Evolutionary conservation across 2,888 invertebrate species (phyloP).

Genomic region (Encarsia formosa): DNA sequence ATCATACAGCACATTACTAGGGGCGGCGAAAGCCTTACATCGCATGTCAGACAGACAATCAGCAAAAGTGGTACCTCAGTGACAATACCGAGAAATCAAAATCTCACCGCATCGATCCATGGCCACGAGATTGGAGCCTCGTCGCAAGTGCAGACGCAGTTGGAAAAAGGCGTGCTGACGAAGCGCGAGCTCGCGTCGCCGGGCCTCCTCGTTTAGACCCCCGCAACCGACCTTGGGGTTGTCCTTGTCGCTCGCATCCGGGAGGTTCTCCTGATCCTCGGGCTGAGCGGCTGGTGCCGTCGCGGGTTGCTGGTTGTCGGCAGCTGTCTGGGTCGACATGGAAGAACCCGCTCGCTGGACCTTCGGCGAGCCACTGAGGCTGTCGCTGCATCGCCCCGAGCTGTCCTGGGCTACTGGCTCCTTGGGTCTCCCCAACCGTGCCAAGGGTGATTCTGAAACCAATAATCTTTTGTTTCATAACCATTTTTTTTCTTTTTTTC

Average conservation of each 20-base stretch:
- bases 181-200: conserved; percentile 68
- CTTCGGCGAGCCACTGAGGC: conserved; percentile 43
- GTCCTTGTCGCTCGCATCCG: neutral
- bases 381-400: conserved; percentile 40
- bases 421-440: conserved; percentile 45
- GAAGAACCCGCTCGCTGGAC: conserved; percentile 22
- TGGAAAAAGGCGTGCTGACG: conserved; percentile 89
- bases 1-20: too few relatives aligned
- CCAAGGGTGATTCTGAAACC: conserved; percentile 54
- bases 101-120: conserved; percentile 91
- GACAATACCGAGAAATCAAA: neutral
- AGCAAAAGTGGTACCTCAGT: too few relatives aligned
- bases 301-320: neutral
- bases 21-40: too few relatives aligned
- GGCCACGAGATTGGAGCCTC: conserved; percentile 84
- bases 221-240: neutral
- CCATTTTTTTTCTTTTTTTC: neutral
- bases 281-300: neutral
- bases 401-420: conserved; percentile 45
- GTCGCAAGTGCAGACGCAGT: conserved; percentile 80
- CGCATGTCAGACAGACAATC: too few relatives aligned
- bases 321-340: neutral
- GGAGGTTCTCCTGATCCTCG: neutral
- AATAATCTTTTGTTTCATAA: neutral
- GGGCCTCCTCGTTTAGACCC: conserved; percentile 62